Evolutionary conservation across 2,888 invertebrate genomes (phyloP).

Genomic region (Dyspetes luteomarginatus): DNA sequence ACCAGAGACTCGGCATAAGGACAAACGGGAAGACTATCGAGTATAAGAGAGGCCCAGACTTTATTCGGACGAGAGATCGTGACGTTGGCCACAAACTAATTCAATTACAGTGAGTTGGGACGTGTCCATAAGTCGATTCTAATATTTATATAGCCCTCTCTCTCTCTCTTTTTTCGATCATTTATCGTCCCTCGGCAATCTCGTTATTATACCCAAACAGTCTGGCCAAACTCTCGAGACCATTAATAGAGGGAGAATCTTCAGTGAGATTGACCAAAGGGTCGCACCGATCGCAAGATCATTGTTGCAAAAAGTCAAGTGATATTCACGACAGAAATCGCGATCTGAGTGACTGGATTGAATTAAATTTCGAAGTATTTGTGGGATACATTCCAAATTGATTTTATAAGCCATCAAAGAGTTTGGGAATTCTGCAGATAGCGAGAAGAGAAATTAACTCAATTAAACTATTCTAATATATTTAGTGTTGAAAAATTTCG

Average conservation of each 20-base stretch:
- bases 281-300: constrained; percentile 50
- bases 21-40: neutral
- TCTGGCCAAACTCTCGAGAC: constrained; percentile 8
- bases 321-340: constrained; percentile 23
- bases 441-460: no score
- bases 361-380: constrained; percentile 33
- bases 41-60: constrained; percentile 7
- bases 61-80: constrained; percentile 23
- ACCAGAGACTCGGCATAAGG: constrained; percentile 2
- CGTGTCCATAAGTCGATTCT: constrained; percentile 71
- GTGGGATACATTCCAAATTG: constrained; percentile 17
- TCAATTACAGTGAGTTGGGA: constrained; percentile 63
- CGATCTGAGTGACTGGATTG: constrained; percentile 2
- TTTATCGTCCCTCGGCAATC: constrained; percentile 22
- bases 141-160: constrained; percentile 50
- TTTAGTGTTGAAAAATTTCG: no score
- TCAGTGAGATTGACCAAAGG: constrained; percentile 49
- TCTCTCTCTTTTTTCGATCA: constrained; percentile 9
- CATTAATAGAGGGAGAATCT: no score
- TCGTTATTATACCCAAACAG: constrained; percentile 31
- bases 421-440: neutral
- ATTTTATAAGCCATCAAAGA: neutral
- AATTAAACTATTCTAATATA: no score
- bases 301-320: constrained; percentile 28
- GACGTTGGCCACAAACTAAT: constrained; percentile 70